Conservation (phyloP, 2,888 invertebrate genomes). For the Yponomeuta malinellus region DNA sequence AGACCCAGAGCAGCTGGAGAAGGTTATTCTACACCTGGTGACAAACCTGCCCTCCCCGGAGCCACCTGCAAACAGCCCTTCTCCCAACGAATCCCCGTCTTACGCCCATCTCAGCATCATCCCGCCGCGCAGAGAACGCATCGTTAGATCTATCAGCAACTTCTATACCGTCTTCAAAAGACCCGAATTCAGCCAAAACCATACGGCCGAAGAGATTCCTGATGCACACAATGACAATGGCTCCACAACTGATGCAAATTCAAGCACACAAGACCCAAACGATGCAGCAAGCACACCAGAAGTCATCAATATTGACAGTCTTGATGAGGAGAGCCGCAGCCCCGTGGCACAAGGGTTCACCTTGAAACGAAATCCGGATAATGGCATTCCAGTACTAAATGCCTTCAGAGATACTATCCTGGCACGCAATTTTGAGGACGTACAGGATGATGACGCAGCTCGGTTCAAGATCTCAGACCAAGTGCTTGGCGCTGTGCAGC, state of each 20-base stretch:
- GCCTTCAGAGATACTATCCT: constrained; percentile 3
- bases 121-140: constrained; percentile 48
- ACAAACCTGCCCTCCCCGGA: constrained; percentile 44
- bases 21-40: constrained; percentile 80
- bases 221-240: not conserved
- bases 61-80: constrained; percentile 1
- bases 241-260: not conserved
- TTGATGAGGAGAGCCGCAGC: not conserved
- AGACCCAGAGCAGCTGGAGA: constrained; percentile 80
- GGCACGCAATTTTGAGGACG: not conserved
- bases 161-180: constrained; percentile 47
- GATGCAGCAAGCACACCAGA: not conserved
- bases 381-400: not conserved
- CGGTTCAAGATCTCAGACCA: constrained; percentile 5
- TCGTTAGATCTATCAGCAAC: constrained; percentile 52
- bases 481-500: constrained; percentile 6
- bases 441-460: not conserved
- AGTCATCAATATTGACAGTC: not conserved
- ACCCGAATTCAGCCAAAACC: not conserved
- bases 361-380: not conserved
- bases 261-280: not conserved
- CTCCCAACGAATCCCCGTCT: constrained; percentile 19
- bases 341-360: not conserved
- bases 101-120: constrained; percentile 39
- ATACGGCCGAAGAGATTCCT: not conserved